A percentile compares a stretch with the other conserved stretches of the same genome.
These are phyloP conservation scores for Camponotus pennsylvanicus DNA, from an alignment of 1,140 invertebrate species.

Conservation along the genomic window DNA sequence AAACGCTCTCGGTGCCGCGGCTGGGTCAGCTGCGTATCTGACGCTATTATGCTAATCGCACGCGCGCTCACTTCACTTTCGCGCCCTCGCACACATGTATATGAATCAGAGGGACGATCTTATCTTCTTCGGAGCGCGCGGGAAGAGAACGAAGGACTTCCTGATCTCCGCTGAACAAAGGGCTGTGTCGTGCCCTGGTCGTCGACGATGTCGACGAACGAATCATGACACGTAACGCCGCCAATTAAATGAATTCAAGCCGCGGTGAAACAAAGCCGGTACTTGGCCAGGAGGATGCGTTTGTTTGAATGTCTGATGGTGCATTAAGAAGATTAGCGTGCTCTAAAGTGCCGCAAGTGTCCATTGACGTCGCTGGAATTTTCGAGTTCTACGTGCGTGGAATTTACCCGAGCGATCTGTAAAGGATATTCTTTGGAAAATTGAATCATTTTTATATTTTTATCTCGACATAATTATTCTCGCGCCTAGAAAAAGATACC, in stretches of 20 bases:
- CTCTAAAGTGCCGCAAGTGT: background rate
- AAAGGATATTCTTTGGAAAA: background rate
- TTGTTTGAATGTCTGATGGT: slow-evolving; percentile 30
- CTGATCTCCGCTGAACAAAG: slow-evolving; percentile 57
- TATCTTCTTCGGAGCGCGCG: slow-evolving; percentile 6
- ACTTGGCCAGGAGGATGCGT: slow-evolving; percentile 10
- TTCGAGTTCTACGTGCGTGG: background rate
- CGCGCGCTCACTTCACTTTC: slow-evolving; percentile 44
- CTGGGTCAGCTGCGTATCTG: slow-evolving; percentile 41
- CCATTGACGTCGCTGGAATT: background rate
- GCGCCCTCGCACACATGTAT: slow-evolving; percentile 19
- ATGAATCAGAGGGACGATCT: slow-evolving; percentile 34
- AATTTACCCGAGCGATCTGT: background rate
- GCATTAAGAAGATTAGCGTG: slow-evolving; percentile 43
- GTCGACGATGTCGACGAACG: background rate
- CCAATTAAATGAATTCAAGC: slow-evolving; percentile 47
- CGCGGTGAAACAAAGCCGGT: background rate
- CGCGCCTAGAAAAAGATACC: background rate
- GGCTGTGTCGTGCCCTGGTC: slow-evolving; percentile 8
- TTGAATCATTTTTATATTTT: background rate
- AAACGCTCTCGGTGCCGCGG: slow-evolving; percentile 21
- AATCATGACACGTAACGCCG: slow-evolving; percentile 32
- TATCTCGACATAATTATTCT: background rate
- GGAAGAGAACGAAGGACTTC: slow-evolving; percentile 40
- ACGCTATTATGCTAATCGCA: slow-evolving; percentile 59